Evolutionary conservation across 2,888 invertebrate genomes (phyloP), one percentile per base, ranked within the genome.

Genomic region (Caradrina clavipalpis): DNA sequence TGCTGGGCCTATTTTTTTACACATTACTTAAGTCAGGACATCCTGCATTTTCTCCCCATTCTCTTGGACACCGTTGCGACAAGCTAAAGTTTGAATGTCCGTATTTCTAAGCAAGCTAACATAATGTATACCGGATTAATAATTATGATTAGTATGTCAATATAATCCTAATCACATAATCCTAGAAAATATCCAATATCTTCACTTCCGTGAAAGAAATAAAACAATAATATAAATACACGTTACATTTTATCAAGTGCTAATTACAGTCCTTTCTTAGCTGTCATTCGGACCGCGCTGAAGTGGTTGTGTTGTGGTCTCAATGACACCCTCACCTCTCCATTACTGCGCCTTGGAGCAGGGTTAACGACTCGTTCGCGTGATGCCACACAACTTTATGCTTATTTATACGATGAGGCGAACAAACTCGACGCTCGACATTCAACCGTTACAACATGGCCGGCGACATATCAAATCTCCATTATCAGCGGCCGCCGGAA

Each of bases 311-410:
- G 87, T 88, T 88, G 90, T 86, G 92, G 93, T 91, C 90, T 87
- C 92, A 90, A 89, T 92, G 93, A 93, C 91, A 93, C 93, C 92
- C 92, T 92, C 88, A 88, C 89, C 89, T 92, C 92, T 91, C 92
- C 93, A 94, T 94, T 93, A 94, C 91, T 88, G 88, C 88, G 87
- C 87, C 87, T 85, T 87, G 90, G 88, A 90, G 91, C 90, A 92
- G 92, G 93, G 93, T 92, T 95, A 95, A 96, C 90, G 95, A 95
- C 92, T 92, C 84, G 88, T 90, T 96, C 89, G 95, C 95, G 95
- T 96, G 95, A 90, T 90, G 82, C 82, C 84, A 82, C 88, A 89
- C 92, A 90, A 91, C 94, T 94, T 92, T 89, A 92, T 90, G 94
- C 92, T 94, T 95, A 94, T 95, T 95, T 95, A 94, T 94, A 93